Conservation (phyloP, 1,140 invertebrate genomes). For the Galleria mellonella region DNA sequence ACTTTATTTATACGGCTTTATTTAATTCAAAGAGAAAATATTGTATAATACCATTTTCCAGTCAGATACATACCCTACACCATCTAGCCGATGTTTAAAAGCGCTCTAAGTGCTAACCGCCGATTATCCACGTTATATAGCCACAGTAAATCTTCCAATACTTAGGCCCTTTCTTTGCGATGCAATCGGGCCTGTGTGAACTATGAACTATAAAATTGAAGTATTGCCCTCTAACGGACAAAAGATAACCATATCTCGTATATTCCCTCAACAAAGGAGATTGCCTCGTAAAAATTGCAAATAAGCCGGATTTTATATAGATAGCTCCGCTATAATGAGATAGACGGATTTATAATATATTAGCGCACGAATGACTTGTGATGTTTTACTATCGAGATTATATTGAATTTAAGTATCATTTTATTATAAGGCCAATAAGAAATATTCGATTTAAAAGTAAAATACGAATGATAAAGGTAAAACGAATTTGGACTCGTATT, state of each 20-base stretch:
- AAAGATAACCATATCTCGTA: constrained; percentile 56
- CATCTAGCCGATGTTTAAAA: constrained; percentile 20
- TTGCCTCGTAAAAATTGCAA: constrained; percentile 58
- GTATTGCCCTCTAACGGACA: constrained; percentile 45
- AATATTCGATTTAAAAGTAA: too few species aligned
- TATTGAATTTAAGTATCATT: background rate
- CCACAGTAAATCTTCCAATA: constrained; percentile 61
- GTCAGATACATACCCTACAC: constrained; percentile 16
- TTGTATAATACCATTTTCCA: too few species aligned
- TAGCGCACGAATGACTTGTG: constrained; percentile 29
- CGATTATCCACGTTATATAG: constrained; percentile 65
- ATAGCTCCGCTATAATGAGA: constrained; percentile 34
- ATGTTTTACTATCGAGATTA: constrained; percentile 8
- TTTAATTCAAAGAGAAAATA: too few species aligned
- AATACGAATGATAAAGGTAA: too few species aligned
- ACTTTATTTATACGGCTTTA: too few species aligned
- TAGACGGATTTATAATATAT: constrained; percentile 26
- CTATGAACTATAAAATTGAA: constrained; percentile 69
- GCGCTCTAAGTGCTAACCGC: constrained; percentile 46
- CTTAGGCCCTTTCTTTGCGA: constrained; percentile 45
- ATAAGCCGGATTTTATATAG: constrained; percentile 49
- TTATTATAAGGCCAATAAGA: background rate
- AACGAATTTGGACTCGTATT: too few species aligned
- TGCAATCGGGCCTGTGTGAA: constrained; percentile 35
- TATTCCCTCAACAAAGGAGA: constrained; percentile 36